Conservation (phyloP, 1,140 invertebrate species). For the Halotydeus destructor region DNA sequence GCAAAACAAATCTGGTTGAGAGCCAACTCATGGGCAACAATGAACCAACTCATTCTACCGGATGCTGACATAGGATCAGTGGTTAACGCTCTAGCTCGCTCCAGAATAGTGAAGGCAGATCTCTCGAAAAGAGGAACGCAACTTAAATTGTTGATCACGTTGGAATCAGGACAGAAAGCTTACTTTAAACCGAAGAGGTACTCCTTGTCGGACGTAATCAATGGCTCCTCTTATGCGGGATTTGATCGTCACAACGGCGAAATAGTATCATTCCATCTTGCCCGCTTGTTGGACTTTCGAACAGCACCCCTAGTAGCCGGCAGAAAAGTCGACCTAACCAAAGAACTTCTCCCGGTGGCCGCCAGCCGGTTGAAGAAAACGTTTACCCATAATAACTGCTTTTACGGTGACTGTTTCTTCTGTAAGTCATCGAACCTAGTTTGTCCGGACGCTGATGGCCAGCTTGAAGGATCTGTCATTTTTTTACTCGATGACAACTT, state of each 20-base stretch:
- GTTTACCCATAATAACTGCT: constrained; percentile 36
- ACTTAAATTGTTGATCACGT: constrained; percentile 54
- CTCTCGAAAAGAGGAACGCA: constrained; percentile 79
- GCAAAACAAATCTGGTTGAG: too few species aligned
- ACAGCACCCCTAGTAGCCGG: constrained; percentile 56
- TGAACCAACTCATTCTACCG: too few species aligned
- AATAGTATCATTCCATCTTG: constrained; percentile 35
- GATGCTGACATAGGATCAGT: too few species aligned
- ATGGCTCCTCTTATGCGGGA: constrained; percentile 59
- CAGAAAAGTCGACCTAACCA: constrained; percentile 45
- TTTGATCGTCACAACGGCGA: constrained; percentile 82
- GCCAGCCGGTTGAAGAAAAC: constrained; percentile 22
- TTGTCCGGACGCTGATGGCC: constrained; percentile 40
- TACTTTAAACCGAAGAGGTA: constrained; percentile 85
- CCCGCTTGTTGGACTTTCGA: constrained; percentile 44
- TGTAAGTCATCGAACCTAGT: constrained; percentile 58
- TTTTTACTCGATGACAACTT: constrained; percentile 51
- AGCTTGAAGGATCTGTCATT: constrained; percentile 58
- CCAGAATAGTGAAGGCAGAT: too few species aligned
- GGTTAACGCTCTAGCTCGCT: too few species aligned
- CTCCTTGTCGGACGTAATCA: constrained; percentile 43
- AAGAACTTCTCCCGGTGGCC: constrained; percentile 47
- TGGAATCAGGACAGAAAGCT: constrained; percentile 52
- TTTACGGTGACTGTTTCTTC: constrained; percentile 74
- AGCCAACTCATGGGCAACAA: too few species aligned